Conservation (phyloP, 2,113 vertebrate genomes). For the Mirza zaza region DNA sequence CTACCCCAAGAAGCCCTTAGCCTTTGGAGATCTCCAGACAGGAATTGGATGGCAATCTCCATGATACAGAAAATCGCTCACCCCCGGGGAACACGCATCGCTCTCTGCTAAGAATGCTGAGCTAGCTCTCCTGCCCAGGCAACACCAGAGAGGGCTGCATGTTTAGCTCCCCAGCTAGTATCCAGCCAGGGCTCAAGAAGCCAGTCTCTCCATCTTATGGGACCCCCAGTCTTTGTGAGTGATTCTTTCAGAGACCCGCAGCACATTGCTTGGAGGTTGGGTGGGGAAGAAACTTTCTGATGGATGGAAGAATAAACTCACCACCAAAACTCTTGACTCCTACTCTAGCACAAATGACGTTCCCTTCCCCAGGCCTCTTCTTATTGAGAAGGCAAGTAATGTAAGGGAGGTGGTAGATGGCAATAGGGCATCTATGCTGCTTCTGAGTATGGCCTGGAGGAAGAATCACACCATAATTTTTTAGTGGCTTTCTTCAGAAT, state of each 20-base stretch:
- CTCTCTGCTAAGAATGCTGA: background rate
- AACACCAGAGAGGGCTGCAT: accelerated
- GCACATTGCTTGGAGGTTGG: background rate
- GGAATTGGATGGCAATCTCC: background rate
- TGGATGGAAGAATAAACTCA: background rate
- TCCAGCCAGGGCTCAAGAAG: background rate
- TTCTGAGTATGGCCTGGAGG: background rate
- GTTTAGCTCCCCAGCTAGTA: background rate
- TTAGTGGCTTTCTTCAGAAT: background rate
- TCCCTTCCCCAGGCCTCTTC: background rate
- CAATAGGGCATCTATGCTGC: background rate
- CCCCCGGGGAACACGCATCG: background rate
- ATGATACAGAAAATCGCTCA: background rate
- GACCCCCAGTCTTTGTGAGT: background rate
- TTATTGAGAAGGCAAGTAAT: background rate
- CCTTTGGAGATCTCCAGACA: background rate
- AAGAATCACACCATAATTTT: background rate
- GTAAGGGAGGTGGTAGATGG: background rate
- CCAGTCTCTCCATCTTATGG: background rate
- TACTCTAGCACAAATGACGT: background rate
- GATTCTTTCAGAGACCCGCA: background rate
- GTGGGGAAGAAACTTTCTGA: background rate
- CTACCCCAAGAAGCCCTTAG: background rate
- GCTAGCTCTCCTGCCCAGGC: background rate
- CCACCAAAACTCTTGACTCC: background rate